Conservation (phyloP, 2,888 invertebrate species). For the Hyles lineata region DNA sequence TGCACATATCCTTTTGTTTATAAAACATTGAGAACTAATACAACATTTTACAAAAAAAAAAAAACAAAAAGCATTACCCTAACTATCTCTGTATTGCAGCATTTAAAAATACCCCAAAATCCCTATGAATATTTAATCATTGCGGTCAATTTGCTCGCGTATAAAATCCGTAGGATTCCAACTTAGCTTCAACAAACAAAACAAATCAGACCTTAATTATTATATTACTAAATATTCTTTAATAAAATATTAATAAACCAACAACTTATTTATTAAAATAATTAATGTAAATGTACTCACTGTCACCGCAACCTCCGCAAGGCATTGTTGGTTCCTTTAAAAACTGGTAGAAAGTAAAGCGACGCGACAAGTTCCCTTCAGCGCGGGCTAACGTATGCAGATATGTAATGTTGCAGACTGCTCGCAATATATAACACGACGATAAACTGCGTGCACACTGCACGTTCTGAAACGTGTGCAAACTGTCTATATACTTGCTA, state of each 20-base stretch:
- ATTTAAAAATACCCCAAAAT: no score
- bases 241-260: neutral
- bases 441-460: neutral
- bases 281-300: constrained; percentile 59
- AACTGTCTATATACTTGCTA: neutral
- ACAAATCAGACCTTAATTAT: neutral
- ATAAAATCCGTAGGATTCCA: neutral
- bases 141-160: no score
- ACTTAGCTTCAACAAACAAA: neutral
- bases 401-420: neutral
- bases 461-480: constrained; percentile 14
- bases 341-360: neutral
- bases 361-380: neutral
- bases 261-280: constrained; percentile 10
- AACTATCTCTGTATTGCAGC: no score
- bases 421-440: neutral
- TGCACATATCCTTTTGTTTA: no score
- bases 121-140: no score
- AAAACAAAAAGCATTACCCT: no score
- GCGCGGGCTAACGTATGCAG: neutral
- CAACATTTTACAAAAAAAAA: no score
- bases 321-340: constrained; percentile 63
- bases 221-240: neutral
- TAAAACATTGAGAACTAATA: no score
- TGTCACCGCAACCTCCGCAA: constrained; percentile 77